Evolutionary conservation across 2,888 invertebrate genomes (phyloP), one percentile per base, ranked within the genome.

Genomic region (Hemicrepidius hirtus): DNA sequence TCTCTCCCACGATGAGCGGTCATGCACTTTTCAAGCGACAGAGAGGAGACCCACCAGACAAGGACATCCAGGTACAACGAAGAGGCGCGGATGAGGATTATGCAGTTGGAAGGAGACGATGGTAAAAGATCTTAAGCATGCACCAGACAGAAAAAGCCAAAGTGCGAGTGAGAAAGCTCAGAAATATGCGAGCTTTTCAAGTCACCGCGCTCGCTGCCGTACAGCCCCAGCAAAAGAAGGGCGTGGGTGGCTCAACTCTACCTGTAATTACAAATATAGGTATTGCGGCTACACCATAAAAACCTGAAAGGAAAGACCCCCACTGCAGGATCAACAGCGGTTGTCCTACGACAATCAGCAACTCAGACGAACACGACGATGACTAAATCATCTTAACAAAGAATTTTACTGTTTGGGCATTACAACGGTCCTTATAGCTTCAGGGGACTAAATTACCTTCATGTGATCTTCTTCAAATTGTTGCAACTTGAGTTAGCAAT

Each of bases 1-100:
- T 84, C 84, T 86, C 85, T 86, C 86, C 86, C 86, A 86, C 85
- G 86, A 85, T 84, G 82, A 80, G 82, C 82, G 82, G 83, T 82
- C 83, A 81, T 82, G 82, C 82, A 82, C 82, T 80, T 77, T 78
- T 78, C 71, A 50, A 60, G 68, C 68, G 80, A 78, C 79, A 79
- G 80, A 80, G 80, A 80, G 68, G 32, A 72, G 72, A 49, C 64
- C 65, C 65, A 66, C 64, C 68, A 73, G 73, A 73, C 73, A 73
- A 73, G 69, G 73, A 73, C 73, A 60, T 69, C 69, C 73, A 73
- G 73, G 73, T 73, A 69, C 68, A 69, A 73, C 76, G 72, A 72
- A 77, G 75, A 76, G 74, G 76, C 73, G 73, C 73, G 68, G 68
- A 72, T 72, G 72, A 72, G 72, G 72, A 72, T 68, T 72, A 72